Percentiles rank a stretch among this genome's conserved stretches.
These are phyloP conservation scores for Drosophila ochracea DNA, from an alignment of 2,888 invertebrate species.

Conservation along the genomic window DNA sequence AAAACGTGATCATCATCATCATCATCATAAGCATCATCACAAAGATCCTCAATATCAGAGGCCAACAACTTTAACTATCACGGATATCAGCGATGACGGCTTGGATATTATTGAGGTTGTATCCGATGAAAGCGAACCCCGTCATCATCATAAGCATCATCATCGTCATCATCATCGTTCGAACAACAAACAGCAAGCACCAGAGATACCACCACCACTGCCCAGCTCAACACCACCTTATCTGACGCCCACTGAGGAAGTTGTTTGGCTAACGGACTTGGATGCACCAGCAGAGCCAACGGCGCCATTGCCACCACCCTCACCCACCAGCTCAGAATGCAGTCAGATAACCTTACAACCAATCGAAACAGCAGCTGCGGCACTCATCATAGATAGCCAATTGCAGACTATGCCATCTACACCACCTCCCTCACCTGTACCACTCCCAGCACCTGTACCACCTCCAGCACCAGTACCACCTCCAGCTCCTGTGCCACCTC, in stretches of 20 bases:
- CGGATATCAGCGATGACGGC: conserved; percentile 44
- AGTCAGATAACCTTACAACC: conserved; percentile 7
- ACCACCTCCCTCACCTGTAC: not conserved
- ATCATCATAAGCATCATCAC: conserved; percentile 46
- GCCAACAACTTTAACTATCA: conserved; percentile 31
- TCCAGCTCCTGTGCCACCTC: not conserved
- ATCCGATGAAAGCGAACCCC: conserved; percentile 33
- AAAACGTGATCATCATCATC: conserved; percentile 40
- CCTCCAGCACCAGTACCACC: not conserved
- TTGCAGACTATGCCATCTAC: not conserved
- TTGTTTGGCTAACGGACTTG: conserved; percentile 14
- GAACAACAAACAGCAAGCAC: conserved; percentile 31
- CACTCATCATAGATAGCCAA: conserved; percentile 8
- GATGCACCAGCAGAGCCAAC: conserved; percentile 15
- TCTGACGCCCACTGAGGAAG: conserved; percentile 51
- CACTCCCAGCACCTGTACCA: not conserved
- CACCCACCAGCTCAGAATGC: conserved; percentile 13
- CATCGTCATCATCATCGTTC: conserved; percentile 21
- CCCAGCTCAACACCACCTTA: conserved; percentile 56
- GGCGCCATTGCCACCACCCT: conserved; percentile 6
- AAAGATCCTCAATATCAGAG: conserved; percentile 32
- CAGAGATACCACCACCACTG: conserved; percentile 50
- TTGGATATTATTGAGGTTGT: conserved; percentile 31
- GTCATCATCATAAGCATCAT: conserved; percentile 34
- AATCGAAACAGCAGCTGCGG: conserved; percentile 1